Conservation (phyloP, 2,888 invertebrate species). For the Tipula vernalis region DNA sequence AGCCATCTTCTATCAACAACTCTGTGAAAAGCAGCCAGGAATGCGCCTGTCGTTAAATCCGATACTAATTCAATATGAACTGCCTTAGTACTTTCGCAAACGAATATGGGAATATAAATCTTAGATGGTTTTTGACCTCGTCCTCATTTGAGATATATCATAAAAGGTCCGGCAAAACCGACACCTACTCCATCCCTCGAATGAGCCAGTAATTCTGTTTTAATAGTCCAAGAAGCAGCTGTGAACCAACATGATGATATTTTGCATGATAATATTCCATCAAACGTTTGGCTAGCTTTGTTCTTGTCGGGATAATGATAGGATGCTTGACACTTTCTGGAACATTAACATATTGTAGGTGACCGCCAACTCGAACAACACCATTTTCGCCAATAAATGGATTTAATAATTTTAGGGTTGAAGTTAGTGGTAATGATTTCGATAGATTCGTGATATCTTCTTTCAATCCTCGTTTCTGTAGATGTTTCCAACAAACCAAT, state of each 20-base stretch:
- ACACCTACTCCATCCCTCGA: neutral
- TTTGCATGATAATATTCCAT: neutral
- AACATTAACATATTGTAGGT: too few relatives aligned
- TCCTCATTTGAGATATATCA: neutral
- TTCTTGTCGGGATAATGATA: too few relatives aligned
- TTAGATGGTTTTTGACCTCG: neutral
- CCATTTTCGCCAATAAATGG: too few relatives aligned
- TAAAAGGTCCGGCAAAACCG: neutral
- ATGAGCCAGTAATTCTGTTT: conserved; percentile 18
- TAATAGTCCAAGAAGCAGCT: neutral
- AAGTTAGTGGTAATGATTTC: too few relatives aligned
- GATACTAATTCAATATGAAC: neutral
- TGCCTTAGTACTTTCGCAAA: neutral
- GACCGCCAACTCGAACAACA: too few relatives aligned
- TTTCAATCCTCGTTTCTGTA: too few relatives aligned
- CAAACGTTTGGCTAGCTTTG: neutral
- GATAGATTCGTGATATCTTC: too few relatives aligned
- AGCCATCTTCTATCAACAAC: neutral
- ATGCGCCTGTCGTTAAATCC: neutral
- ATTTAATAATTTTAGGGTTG: too few relatives aligned
- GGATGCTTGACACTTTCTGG: too few relatives aligned
- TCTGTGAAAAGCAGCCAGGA: neutral
- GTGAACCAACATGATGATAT: neutral
- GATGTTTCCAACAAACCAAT: too few relatives aligned
- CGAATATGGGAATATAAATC: neutral